Percentiles rank a stretch among this genome's conserved stretches.
These are phyloP conservation scores for Acanthisitta chloris DNA, from an alignment of 2,113 vertebrate genomes.

Conservation along the genomic window DNA sequence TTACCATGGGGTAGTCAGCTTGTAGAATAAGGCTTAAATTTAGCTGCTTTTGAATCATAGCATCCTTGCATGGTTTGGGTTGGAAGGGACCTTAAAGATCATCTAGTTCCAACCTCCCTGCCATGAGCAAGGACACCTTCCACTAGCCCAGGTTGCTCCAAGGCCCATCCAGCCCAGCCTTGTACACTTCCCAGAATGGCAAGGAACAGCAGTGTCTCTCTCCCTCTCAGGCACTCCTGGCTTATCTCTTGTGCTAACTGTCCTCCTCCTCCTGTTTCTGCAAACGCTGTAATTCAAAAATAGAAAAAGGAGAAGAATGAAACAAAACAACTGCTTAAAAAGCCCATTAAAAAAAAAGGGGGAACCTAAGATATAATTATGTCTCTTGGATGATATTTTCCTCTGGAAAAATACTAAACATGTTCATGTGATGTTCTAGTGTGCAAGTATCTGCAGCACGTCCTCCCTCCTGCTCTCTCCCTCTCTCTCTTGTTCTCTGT, in stretches of 20 bases:
- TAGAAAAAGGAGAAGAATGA: constrained; percentile 61
- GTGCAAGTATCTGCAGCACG: neutral
- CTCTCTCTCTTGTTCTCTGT: neutral
- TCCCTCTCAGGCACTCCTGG: neutral
- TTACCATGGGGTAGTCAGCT: neutral
- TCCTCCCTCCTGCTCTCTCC: neutral
- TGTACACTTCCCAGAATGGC: neutral
- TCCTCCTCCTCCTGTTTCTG: constrained; percentile 37
- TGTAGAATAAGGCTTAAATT: neutral
- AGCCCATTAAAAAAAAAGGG: neutral
- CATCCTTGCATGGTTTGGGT: neutral
- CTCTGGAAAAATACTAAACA: constrained; percentile 45
- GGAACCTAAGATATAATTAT: constrained; percentile 56
- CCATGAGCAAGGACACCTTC: neutral
- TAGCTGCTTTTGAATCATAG: neutral
- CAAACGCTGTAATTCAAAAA: neutral
- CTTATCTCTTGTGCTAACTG: constrained; percentile 5
- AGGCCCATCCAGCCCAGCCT: neutral
- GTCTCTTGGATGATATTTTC: constrained; percentile 32
- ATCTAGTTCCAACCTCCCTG: neutral
- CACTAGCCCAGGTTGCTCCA: neutral
- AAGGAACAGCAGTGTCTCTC: neutral
- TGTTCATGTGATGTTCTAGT: neutral
- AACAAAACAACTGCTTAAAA: constrained; percentile 15
- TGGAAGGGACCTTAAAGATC: neutral